phyloP scores from a whole-genome alignment of 2,113 vertebrate species.

The Vulpes vulpes region DNA sequence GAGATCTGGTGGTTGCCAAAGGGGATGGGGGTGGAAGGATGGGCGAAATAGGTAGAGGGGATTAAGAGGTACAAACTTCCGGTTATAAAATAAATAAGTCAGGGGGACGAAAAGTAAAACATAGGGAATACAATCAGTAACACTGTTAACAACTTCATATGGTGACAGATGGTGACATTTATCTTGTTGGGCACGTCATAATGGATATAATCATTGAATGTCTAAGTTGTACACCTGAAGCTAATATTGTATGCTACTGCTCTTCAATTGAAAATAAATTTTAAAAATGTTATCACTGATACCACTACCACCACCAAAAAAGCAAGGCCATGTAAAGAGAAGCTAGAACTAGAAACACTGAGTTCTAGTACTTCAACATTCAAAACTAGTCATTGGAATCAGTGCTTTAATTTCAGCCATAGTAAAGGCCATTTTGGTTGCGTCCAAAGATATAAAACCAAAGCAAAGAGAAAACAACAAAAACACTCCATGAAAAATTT shows the following conservation, averaged over 20 bases:
- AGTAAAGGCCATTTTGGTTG: not conserved
- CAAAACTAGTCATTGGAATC: not conserved
- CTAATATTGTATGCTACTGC: not conserved
- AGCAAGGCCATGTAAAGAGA: not conserved
- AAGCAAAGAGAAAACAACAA: not conserved
- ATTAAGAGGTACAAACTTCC: not conserved
- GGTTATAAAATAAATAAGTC: not conserved
- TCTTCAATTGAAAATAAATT: not conserved
- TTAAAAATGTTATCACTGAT: not conserved
- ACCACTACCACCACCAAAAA: not conserved
- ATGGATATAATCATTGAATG: not conserved
- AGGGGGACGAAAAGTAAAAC: not conserved
- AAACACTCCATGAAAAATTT: accelerated
- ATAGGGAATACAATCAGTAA: not conserved
- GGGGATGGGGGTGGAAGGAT: not conserved
- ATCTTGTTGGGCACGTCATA: not conserved
- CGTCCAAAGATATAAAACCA: not conserved
- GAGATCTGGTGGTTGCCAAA: not conserved
- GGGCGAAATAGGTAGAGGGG: not conserved
- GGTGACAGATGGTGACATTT: not conserved
- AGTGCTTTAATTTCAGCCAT: not conserved
- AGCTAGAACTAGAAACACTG: not conserved
- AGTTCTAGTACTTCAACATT: not conserved
- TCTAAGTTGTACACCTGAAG: not conserved
- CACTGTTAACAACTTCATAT: not conserved